Percentiles rank a stretch among this genome's conserved stretches.
Conservation (phyloP, 2,797 vertebrate genomes). For the Onychomys leucogaster region DNA sequence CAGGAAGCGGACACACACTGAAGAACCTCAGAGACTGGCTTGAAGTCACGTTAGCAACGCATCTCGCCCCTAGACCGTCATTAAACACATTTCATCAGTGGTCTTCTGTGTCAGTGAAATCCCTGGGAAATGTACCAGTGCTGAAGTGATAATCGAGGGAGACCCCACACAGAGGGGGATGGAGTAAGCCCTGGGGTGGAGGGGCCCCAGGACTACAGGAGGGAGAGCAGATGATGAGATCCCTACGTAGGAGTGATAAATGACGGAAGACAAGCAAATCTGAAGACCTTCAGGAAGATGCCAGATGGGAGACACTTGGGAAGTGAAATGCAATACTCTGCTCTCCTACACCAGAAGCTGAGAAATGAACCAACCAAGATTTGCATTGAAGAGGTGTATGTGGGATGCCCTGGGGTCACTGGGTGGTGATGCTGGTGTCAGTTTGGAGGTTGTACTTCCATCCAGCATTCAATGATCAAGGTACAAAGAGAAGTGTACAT, state of each 20-base stretch:
- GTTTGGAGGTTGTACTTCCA: background rate
- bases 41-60: background rate
- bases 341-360: background rate
- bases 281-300: background rate
- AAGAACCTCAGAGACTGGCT: background rate
- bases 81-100: background rate
- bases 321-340: background rate
- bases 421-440: background rate
- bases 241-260: accelerated
- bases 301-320: background rate
- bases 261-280: too few relatives aligned
- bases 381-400: background rate
- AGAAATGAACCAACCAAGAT: background rate
- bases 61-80: accelerated
- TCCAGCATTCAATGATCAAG: background rate
- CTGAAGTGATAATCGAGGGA: background rate
- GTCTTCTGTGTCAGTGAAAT: background rate
- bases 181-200: too few relatives aligned
- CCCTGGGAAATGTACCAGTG: background rate
- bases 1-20: background rate
- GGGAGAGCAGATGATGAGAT: background rate
- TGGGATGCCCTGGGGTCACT: background rate
- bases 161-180: background rate
- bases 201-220: accelerated
- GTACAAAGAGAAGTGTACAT: background rate